Percentiles rank a stretch among this genome's conserved stretches.
Evolutionary conservation across 2,888 invertebrate species (phyloP).

Genomic region (Phorcus lineatus): DNA sequence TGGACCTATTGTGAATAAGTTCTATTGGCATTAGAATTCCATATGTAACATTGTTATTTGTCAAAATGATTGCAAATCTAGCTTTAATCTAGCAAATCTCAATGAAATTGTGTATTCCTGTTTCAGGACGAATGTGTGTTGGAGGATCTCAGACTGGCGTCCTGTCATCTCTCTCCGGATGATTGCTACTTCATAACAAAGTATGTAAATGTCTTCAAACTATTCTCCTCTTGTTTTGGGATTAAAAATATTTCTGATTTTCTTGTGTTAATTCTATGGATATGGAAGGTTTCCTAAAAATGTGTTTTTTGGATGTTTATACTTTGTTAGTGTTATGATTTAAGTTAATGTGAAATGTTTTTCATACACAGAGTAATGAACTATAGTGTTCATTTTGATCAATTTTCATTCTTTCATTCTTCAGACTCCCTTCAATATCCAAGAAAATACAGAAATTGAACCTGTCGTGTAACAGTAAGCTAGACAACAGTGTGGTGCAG

Average conservation of each 20-base stretch:
- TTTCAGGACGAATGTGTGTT: slow-evolving; percentile 51
- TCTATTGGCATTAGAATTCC: too few species aligned
- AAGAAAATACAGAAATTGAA: slow-evolving; percentile 51
- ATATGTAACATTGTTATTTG: too few species aligned
- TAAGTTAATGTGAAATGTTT: too few species aligned
- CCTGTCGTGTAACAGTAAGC: slow-evolving; percentile 54
- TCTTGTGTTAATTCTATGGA: too few species aligned
- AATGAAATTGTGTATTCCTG: neutral
- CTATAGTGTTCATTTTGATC: too few species aligned
- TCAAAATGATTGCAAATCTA: neutral
- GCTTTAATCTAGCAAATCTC: too few species aligned
- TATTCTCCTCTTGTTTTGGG: too few species aligned
- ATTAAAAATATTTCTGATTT: too few species aligned
- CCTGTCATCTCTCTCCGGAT: slow-evolving; percentile 49
- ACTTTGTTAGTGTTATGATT: too few species aligned
- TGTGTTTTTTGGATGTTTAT: neutral
- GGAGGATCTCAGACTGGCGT: slow-evolving; percentile 49
- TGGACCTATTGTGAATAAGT: too few species aligned
- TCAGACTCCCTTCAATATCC: slow-evolving; percentile 53
- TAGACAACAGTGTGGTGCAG: slow-evolving; percentile 50
- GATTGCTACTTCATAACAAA: slow-evolving; percentile 53
- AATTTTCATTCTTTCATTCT: slow-evolving; percentile 14
- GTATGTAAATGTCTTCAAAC: slow-evolving; percentile 34
- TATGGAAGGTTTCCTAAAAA: neutral
- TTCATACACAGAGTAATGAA: too few species aligned